Conservation (phyloP, 2,797 vertebrate genomes). For the Gymnothorax javanicus region DNA sequence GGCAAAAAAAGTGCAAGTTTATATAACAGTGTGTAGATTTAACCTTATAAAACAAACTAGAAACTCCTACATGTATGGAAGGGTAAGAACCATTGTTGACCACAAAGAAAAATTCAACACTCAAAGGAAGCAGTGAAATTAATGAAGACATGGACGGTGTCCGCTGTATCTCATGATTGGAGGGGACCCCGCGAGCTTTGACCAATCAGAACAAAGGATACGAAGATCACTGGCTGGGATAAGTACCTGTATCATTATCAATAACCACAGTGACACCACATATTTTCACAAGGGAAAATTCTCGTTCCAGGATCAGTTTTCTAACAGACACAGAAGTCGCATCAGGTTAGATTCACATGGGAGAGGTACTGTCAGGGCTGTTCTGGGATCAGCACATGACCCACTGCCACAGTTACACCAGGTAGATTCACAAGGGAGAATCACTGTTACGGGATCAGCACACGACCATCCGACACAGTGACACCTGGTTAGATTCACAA, state of each 20-base stretch:
- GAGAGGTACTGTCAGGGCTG: constrained; percentile 43
- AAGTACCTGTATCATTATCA: constrained; percentile 32
- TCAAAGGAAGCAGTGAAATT: not conserved
- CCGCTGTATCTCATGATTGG: not conserved
- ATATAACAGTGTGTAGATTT: too few relatives aligned
- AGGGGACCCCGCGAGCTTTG: constrained; percentile 15
- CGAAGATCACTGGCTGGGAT: not conserved
- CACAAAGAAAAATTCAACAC: not conserved
- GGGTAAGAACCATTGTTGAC: not conserved
- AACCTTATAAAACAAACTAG: not conserved
- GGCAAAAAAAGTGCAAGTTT: too few relatives aligned
- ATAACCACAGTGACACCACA: constrained; percentile 56
- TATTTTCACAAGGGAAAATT: constrained; percentile 62
- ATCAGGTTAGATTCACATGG: constrained; percentile 62
- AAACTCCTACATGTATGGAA: not conserved
- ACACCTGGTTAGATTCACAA: too few relatives aligned
- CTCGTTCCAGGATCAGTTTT: constrained; percentile 48
- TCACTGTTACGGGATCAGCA: constrained; percentile 43
- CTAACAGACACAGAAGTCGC: constrained; percentile 54
- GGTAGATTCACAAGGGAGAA: not conserved
- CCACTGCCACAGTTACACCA: not conserved
- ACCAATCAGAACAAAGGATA: constrained; percentile 21
- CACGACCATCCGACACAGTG: not conserved
- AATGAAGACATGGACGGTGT: not conserved
- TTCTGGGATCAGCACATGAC: constrained; percentile 37